Percentiles rank a stretch among this genome's conserved stretches.
Conservation (phyloP, 2,797 vertebrate genomes). For the Enteromius thamalakanensis region DNA sequence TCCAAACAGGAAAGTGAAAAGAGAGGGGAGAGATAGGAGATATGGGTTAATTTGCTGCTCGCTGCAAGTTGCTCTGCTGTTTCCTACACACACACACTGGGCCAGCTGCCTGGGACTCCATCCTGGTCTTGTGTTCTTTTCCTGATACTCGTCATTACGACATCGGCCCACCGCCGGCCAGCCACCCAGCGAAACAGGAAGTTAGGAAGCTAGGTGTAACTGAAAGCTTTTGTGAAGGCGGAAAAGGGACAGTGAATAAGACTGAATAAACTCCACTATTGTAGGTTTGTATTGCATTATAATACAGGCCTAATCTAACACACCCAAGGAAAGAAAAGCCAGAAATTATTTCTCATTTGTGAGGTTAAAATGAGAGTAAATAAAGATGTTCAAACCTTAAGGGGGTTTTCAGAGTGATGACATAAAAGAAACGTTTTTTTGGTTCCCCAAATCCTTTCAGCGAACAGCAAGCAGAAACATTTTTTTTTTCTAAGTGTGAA, state of each 20-base stretch:
- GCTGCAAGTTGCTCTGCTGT: conserved; percentile 85
- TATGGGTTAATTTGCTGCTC: conserved; percentile 96
- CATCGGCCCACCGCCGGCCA: conserved; percentile 71
- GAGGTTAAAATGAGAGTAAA: not conserved
- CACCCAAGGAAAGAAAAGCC: not conserved
- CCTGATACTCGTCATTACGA: conserved; percentile 92
- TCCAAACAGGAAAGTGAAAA: conserved; percentile 91
- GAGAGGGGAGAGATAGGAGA: conserved; percentile 91
- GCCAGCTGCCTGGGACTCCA: conserved; percentile 87
- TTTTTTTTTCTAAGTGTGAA: not conserved
- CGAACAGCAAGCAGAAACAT: not conserved
- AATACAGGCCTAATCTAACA: not conserved
- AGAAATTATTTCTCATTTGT: not conserved
- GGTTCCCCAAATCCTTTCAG: conserved; percentile 1
- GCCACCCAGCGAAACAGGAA: conserved; percentile 62
- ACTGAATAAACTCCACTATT: conserved; percentile 12
- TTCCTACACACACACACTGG: conserved; percentile 59
- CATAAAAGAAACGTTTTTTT: not conserved
- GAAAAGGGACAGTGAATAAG: conserved; percentile 38
- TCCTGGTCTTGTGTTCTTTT: conserved; percentile 86
- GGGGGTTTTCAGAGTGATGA: not conserved
- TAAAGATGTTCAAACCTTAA: not conserved
- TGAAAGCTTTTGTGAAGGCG: conserved; percentile 66
- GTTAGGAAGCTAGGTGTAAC: conserved; percentile 67
- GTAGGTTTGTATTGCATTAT: not conserved